A percentile compares a stretch with the other conserved stretches of the same genome.
These are phyloP conservation scores for Menura novaehollandiae DNA, from an alignment of 2,113 vertebrate species.

Conservation along the genomic window DNA sequence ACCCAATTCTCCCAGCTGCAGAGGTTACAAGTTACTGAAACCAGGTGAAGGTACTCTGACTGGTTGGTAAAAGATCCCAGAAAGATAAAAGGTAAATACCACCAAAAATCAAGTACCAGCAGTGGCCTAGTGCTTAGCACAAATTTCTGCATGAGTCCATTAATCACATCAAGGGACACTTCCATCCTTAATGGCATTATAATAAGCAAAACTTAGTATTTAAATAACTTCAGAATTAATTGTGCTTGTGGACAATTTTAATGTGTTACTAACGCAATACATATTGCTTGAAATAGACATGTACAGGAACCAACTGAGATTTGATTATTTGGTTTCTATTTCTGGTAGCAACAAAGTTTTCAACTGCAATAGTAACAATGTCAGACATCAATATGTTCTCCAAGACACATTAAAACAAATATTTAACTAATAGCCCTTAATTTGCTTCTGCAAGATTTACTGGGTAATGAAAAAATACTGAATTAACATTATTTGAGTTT, in stretches of 20 bases:
- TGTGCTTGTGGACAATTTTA: conserved; percentile 30
- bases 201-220: conserved; percentile 53
- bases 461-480: background rate
- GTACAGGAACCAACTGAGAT: background rate
- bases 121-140: background rate
- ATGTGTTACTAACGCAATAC: conserved; percentile 8
- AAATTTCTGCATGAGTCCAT: conserved; percentile 18
- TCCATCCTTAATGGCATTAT: conserved; percentile 45
- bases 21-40: background rate
- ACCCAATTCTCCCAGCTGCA: background rate
- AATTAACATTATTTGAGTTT: background rate
- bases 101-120: background rate
- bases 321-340: conserved; percentile 25
- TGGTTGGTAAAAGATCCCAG: background rate
- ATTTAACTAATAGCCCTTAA: background rate
- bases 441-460: background rate
- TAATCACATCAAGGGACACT: conserved; percentile 18
- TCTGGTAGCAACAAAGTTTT: background rate
- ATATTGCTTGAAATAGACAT: conserved; percentile 4
- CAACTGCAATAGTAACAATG: background rate
- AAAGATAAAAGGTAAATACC: background rate
- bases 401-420: background rate
- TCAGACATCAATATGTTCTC: background rate
- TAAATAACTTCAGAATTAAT: conserved; percentile 9
- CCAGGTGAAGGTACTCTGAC: background rate